These are phyloP conservation scores for Burhinus bistriatus DNA, from an alignment of 2,113 vertebrate genomes.

Conservation along the genomic window DNA sequence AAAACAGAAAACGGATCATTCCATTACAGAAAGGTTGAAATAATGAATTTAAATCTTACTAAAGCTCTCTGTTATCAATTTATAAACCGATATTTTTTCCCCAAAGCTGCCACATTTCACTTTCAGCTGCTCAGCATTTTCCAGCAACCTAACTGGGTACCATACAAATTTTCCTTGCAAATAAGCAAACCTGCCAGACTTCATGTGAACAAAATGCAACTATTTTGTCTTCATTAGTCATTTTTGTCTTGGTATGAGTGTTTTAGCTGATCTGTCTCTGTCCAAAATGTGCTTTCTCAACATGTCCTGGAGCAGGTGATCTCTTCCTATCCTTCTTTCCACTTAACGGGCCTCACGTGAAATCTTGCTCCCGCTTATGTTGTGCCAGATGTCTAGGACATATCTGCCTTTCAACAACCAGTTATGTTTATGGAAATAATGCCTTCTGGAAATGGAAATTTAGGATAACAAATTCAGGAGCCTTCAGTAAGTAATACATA, in stretches of 20 bases:
- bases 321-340: background rate
- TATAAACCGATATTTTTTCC: background rate
- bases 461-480: background rate
- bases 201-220: background rate
- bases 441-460: background rate
- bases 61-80: background rate
- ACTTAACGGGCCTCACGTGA: accelerated
- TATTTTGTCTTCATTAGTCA: background rate
- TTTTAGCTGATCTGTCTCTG: background rate
- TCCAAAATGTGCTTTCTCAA: background rate
- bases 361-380: accelerated
- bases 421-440: background rate
- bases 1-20: background rate
- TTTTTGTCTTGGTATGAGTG: background rate
- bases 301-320: background rate
- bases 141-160: background rate
- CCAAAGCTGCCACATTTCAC: background rate
- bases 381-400: background rate
- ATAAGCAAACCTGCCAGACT: background rate
- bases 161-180: background rate
- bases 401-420: background rate
- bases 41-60: background rate
- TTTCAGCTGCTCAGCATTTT: background rate
- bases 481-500: background rate
- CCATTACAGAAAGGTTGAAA: background rate